Percentiles rank a stretch among this genome's conserved stretches.
Conservation (phyloP, 1,140 invertebrate genomes). For the Anthonomus grandis region DNA sequence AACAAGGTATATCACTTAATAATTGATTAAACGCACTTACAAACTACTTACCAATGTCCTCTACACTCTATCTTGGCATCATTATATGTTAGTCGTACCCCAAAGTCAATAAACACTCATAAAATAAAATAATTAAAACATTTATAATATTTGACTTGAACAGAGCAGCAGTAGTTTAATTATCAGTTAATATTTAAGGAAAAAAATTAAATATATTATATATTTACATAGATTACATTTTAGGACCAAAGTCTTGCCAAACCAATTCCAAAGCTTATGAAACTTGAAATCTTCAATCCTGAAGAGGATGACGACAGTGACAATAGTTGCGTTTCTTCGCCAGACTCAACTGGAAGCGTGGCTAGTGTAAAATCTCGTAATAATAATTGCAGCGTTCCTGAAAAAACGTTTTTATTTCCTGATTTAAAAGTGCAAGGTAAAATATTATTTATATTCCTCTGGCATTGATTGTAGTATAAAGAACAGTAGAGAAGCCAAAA, state of each 20-base stretch:
- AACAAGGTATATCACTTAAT: constrained; percentile 15
- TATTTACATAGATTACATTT: too few relatives aligned
- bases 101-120: too few relatives aligned
- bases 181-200: background rate
- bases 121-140: too few relatives aligned
- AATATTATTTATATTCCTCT: too few relatives aligned
- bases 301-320: constrained; percentile 89
- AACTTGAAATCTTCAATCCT: constrained; percentile 83
- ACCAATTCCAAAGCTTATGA: constrained; percentile 67
- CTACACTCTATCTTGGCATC: too few relatives aligned
- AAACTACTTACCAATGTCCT: too few relatives aligned
- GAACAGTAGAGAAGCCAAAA: too few relatives aligned
- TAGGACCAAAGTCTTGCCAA: constrained; percentile 52
- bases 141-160: too few relatives aligned
- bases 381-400: constrained; percentile 22
- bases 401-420: constrained; percentile 42
- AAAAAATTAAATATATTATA: too few relatives aligned
- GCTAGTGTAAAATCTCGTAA: constrained; percentile 64
- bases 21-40: too few relatives aligned
- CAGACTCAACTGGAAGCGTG: constrained; percentile 81
- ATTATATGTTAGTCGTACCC: too few relatives aligned
- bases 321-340: constrained; percentile 80
- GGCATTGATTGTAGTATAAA: too few relatives aligned
- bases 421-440: constrained; percentile 10
- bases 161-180: background rate